Percentiles rank a stretch among this genome's conserved stretches.
These are phyloP conservation scores for Apantesis nais DNA, from an alignment of 2,888 invertebrate species.

Conservation along the genomic window DNA sequence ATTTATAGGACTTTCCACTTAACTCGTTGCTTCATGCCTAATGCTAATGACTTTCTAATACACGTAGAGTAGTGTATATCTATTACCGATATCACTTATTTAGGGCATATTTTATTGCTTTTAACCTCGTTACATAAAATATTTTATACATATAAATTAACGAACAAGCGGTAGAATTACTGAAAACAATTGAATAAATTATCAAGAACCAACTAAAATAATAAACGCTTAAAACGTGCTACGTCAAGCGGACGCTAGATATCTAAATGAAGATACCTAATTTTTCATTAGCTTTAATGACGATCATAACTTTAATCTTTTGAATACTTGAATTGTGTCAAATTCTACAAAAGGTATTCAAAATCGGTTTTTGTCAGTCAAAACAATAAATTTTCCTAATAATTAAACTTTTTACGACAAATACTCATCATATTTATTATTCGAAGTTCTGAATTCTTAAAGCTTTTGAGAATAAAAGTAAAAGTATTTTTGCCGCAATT, in stretches of 20 bases:
- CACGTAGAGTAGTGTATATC: not conserved
- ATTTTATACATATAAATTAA: not conserved
- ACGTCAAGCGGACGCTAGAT: not conserved
- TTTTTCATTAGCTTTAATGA: not conserved
- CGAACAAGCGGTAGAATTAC: not conserved
- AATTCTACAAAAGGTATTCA: not conserved
- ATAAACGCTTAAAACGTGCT: not conserved
- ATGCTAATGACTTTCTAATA: conserved; percentile 30
- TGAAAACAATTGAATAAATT: not conserved
- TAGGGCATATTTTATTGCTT: not conserved
- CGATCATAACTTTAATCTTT: not conserved
- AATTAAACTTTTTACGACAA: not conserved
- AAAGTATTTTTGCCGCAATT: conserved; percentile 27
- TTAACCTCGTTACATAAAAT: not conserved
- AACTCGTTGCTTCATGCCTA: conserved; percentile 32
- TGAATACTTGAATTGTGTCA: not conserved
- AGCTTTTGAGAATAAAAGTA: conserved; percentile 24
- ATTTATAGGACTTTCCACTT: conserved; percentile 41
- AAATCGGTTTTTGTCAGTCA: too few species aligned
- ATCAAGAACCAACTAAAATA: not conserved
- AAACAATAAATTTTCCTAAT: not conserved
- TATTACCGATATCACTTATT: not conserved
- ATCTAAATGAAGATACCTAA: not conserved
- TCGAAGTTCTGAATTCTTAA: conserved; percentile 28
- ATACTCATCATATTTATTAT: conserved; percentile 29